Evolutionary conservation across 2,797 vertebrate species (phyloP).

Genomic region (Lepidocolaptes lacrymiger): DNA sequence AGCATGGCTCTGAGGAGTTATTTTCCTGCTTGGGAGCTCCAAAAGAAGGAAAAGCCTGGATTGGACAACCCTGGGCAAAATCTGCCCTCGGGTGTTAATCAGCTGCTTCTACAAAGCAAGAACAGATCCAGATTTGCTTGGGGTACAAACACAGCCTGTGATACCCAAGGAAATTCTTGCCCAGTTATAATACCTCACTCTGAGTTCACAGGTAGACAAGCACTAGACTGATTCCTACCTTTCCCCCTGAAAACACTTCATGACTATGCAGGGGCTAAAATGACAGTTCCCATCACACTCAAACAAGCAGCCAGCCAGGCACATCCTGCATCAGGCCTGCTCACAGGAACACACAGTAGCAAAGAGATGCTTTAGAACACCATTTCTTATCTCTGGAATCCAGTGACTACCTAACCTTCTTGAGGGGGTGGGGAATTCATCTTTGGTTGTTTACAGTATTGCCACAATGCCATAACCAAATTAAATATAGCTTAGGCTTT

Average conservation of each 20-base stretch:
- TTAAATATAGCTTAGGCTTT: background rate
- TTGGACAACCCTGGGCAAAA: background rate
- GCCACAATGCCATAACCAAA: background rate
- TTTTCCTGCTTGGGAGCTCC: background rate
- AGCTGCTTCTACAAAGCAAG: background rate
- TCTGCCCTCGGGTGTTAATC: background rate
- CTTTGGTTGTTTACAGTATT: background rate
- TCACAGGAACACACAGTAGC: background rate
- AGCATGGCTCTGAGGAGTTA: background rate
- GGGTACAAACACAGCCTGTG: background rate
- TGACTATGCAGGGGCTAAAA: too few relatives aligned
- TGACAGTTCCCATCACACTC: too few relatives aligned
- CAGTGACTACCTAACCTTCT: background rate
- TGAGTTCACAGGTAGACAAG: background rate
- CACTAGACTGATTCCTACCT: too few relatives aligned
- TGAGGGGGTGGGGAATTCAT: accelerated
- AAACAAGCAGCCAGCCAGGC: background rate
- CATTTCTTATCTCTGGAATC: background rate
- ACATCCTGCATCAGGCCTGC: background rate
- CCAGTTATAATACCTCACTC: background rate
- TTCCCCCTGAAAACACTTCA: accelerated
- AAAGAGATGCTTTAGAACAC: background rate
- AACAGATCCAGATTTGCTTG: background rate
- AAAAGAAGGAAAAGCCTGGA: background rate
- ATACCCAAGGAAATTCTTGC: background rate